Evolutionary conservation across 2,797 vertebrate genomes (phyloP).

Genomic region (Lagorchestes hirsutus): DNA sequence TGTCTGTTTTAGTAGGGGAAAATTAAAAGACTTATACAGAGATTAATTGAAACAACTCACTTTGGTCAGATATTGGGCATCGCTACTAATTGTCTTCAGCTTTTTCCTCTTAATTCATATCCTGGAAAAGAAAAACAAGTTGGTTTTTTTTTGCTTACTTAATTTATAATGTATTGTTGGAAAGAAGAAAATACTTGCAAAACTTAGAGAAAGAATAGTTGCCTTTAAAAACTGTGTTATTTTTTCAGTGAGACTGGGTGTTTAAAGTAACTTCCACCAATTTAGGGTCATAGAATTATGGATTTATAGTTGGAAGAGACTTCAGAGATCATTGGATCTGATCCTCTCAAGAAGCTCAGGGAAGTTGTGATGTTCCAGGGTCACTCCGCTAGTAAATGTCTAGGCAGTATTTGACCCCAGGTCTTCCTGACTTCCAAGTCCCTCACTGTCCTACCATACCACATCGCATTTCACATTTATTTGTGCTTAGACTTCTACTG

Average conservation of each 20-base stretch:
- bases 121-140: constrained; percentile 19
- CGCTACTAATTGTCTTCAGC: constrained; percentile 35
- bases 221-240: constrained; percentile 23
- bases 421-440: background rate
- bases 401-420: background rate
- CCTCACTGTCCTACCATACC: background rate
- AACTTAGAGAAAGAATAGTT: background rate
- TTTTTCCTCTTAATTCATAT: constrained; percentile 45
- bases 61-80: constrained; percentile 40
- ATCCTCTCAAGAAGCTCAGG: background rate
- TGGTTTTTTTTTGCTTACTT: constrained; percentile 34
- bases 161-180: constrained; percentile 34
- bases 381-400: background rate
- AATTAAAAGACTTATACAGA: background rate
- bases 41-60: constrained; percentile 36
- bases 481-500: background rate
- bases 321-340: background rate
- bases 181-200: background rate
- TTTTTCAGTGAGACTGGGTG: constrained; percentile 9
- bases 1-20: background rate
- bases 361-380: background rate
- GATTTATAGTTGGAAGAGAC: background rate
- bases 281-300: background rate
- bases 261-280: background rate
- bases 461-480: background rate